Evolutionary conservation across 2,797 vertebrate species (phyloP).

Genomic region (Sciurus carolinensis): DNA sequence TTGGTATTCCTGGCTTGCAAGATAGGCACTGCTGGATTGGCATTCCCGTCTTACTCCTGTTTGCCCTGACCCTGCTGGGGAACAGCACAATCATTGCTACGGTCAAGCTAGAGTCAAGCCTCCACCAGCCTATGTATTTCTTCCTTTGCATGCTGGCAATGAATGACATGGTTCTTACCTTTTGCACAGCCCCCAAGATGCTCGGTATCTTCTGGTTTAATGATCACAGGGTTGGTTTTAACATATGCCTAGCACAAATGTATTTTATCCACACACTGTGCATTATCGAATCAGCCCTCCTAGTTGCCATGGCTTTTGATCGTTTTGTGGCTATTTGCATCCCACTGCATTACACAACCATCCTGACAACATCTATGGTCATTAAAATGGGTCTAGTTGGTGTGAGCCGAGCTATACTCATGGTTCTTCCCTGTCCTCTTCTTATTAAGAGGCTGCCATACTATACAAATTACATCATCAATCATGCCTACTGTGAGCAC

Average conservation of each 20-base stretch:
- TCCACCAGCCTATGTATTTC: slow-evolving; percentile 92
- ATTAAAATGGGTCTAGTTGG: slow-evolving; percentile 38
- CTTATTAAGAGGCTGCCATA: slow-evolving; percentile 79
- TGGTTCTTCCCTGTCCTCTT: slow-evolving; percentile 74
- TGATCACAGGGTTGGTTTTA: slow-evolving; percentile 87
- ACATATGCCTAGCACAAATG: slow-evolving; percentile 91
- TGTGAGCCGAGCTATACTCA: not conserved
- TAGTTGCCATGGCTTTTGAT: slow-evolving; percentile 92
- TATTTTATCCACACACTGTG: slow-evolving; percentile 92
- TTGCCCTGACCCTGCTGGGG: slow-evolving; percentile 86
- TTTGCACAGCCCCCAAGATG: slow-evolving; percentile 89
- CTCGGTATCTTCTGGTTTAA: slow-evolving; percentile 89
- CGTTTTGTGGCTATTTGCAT: slow-evolving; percentile 89
- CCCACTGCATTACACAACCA: slow-evolving; percentile 82
- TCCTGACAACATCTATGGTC: slow-evolving; percentile 86
- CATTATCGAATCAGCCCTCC: slow-evolving; percentile 91
- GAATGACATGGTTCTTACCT: slow-evolving; percentile 88
- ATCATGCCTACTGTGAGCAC: slow-evolving; percentile 89
- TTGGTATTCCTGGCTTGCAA: slow-evolving; percentile 78
- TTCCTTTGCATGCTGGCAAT: slow-evolving; percentile 89
- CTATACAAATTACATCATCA: slow-evolving; percentile 69
- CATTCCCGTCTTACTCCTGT: slow-evolving; percentile 74
- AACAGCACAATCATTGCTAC: slow-evolving; percentile 88
- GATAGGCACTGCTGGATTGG: slow-evolving; percentile 74
- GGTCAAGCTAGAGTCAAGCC: slow-evolving; percentile 82